phyloP scores from a whole-genome alignment of 2,888 invertebrate species.

The Patella pellucida region DNA sequence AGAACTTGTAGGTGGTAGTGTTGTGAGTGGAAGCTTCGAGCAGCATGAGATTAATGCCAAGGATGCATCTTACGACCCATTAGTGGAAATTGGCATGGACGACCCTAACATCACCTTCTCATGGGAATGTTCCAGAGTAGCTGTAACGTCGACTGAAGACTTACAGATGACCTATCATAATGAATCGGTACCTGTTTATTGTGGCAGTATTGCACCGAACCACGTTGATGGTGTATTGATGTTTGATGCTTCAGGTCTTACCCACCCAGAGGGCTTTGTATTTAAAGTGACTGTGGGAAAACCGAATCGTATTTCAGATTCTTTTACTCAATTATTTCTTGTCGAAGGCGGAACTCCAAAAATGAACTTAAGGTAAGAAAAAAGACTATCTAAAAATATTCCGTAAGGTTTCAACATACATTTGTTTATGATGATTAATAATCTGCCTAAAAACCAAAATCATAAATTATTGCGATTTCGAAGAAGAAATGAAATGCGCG shows the following conservation, averaged over 20 bases:
- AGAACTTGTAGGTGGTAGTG: slow-evolving; percentile 17
- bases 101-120: slow-evolving; percentile 8
- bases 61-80: slow-evolving; percentile 21
- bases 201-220: background rate
- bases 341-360: background rate
- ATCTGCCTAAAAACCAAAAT: too few relatives aligned
- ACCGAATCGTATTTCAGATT: background rate
- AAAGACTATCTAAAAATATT: too few relatives aligned
- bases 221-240: background rate
- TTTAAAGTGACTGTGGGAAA: background rate
- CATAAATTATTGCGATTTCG: too few relatives aligned
- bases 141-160: background rate
- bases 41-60: slow-evolving; percentile 18
- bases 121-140: slow-evolving; percentile 15
- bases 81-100: slow-evolving; percentile 16
- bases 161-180: slow-evolving; percentile 2
- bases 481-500: too few relatives aligned
- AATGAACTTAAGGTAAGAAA: background rate
- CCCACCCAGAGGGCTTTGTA: background rate
- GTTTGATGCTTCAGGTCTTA: background rate
- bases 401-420: too few relatives aligned
- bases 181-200: background rate
- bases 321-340: background rate
- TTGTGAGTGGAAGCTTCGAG: background rate
- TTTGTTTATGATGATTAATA: too few relatives aligned